A percentile compares a stretch with the other conserved stretches of the same genome.
phyloP scores from a whole-genome alignment of 2,797 vertebrate species.

The Paedocypris micromegethes region DNA sequence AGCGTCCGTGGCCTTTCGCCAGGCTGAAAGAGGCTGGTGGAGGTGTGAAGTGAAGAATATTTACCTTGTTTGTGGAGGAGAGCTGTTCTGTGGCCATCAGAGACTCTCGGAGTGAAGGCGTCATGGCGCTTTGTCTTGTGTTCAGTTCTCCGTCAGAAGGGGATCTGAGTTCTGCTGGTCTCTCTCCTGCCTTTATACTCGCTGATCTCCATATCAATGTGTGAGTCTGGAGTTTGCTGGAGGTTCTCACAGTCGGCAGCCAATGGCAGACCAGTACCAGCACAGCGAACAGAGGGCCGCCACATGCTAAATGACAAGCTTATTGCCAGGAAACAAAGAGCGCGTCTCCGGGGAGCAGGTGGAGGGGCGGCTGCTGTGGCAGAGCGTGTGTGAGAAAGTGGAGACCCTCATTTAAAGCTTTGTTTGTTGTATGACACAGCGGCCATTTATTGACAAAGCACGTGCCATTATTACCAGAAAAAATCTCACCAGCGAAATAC shows the following conservation, averaged over 20 bases:
- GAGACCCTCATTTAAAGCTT: slow-evolving; percentile 15
- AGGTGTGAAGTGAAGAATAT: too few species aligned
- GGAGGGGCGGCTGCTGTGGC: slow-evolving; percentile 57
- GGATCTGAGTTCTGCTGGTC: slow-evolving; percentile 52
- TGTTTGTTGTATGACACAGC: slow-evolving; percentile 14
- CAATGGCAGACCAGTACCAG: slow-evolving; percentile 68
- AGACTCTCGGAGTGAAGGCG: too few species aligned
- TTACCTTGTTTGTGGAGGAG: too few species aligned
- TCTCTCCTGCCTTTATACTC: slow-evolving; percentile 66
- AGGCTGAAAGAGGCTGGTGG: too few species aligned
- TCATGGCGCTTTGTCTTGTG: too few species aligned
- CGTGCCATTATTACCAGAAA: slow-evolving; percentile 1
- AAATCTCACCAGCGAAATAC: neutral
- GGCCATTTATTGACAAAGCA: slow-evolving; percentile 31
- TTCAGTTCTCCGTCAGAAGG: too few species aligned
- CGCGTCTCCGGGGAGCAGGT: slow-evolving; percentile 70
- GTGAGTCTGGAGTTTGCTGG: slow-evolving; percentile 64
- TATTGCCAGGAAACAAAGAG: slow-evolving; percentile 66
- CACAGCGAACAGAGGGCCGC: slow-evolving; percentile 57
- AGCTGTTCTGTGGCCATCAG: too few species aligned
- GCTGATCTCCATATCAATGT: slow-evolving; percentile 60
- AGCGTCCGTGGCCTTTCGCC: too few species aligned
- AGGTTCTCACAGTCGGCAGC: slow-evolving; percentile 74
- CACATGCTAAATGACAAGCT: slow-evolving; percentile 75
- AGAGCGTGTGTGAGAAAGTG: slow-evolving; percentile 22